Evolutionary conservation across 2,888 invertebrate genomes (phyloP).

Genomic region (Allacma fusca): DNA sequence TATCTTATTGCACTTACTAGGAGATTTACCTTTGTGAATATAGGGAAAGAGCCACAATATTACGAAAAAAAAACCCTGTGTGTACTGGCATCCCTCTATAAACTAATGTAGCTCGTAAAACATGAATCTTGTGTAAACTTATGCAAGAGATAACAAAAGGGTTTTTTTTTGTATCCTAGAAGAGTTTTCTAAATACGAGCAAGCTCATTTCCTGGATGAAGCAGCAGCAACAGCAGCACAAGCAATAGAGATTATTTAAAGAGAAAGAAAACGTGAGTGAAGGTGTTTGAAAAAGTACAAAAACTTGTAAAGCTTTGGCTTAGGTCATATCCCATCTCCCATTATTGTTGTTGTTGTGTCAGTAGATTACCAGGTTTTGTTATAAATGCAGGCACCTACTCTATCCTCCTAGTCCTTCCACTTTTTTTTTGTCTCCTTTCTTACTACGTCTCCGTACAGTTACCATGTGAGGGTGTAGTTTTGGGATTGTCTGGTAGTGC

Average conservation of each 20-base stretch:
- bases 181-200: conserved; percentile 7
- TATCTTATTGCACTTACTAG: conserved; percentile 5
- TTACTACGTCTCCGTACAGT: not conserved
- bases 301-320: conserved; percentile 16
- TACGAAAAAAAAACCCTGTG: too few relatives aligned
- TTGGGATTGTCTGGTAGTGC: conserved; percentile 17
- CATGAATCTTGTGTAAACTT: conserved; percentile 12
- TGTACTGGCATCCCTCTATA: not conserved
- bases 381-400: conserved; percentile 16
- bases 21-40: not conserved
- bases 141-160: conserved; percentile 11
- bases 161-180: not conserved
- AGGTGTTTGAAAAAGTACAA: conserved; percentile 11
- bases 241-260: conserved; percentile 11
- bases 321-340: conserved; percentile 16
- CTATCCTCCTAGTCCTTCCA: not conserved
- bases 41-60: not conserved
- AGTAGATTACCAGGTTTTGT: conserved; percentile 5
- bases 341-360: conserved; percentile 16
- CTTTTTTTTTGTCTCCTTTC: not conserved
- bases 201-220: conserved; percentile 41
- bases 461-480: conserved; percentile 13
- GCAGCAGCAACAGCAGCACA: conserved; percentile 17
- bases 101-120: conserved; percentile 5
- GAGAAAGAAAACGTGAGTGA: conserved; percentile 12